These are phyloP conservation scores for Mylabris phalerata DNA, from an alignment of 1,140 invertebrate genomes.

Conservation along the genomic window DNA sequence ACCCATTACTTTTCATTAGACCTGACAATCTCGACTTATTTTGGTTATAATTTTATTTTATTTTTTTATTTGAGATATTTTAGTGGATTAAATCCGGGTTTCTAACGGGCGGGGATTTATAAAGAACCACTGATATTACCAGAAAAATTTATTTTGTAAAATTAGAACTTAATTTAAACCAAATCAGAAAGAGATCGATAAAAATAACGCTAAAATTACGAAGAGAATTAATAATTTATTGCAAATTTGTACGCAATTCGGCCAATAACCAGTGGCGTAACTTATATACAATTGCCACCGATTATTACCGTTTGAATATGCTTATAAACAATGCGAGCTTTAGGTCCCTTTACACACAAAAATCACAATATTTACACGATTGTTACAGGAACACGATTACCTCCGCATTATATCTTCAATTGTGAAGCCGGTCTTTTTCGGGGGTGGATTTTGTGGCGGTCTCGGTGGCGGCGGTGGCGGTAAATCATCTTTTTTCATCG, in stretches of 20 bases:
- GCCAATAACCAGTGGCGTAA: too few species aligned
- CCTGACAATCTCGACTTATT: constrained; percentile 22
- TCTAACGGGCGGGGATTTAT: not conserved
- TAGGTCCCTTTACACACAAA: constrained; percentile 8
- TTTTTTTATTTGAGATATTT: constrained; percentile 6
- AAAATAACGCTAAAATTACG: not conserved
- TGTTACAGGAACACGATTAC: constrained; percentile 35
- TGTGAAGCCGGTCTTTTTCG: constrained; percentile 58
- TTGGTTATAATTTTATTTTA: not conserved
- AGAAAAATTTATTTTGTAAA: constrained; percentile 12
- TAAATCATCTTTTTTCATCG: constrained; percentile 38
- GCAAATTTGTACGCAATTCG: too few species aligned
- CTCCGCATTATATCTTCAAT: constrained; percentile 69
- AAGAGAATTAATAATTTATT: too few species aligned
- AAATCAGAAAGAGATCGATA: not conserved
- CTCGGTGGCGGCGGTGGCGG: constrained; percentile 34
- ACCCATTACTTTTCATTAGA: constrained; percentile 27
- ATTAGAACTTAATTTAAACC: constrained; percentile 1
- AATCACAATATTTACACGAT: constrained; percentile 11
- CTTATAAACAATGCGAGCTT: not conserved
- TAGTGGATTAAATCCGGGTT: constrained; percentile 18
- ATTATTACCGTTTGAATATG: too few species aligned
- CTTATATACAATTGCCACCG: too few species aligned
- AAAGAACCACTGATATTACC: not conserved
- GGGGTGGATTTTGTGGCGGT: constrained; percentile 42